Percentiles rank a stretch among this genome's conserved stretches.
Conservation (phyloP, 2,797 vertebrate genomes). For the Fringilla coelebs region DNA sequence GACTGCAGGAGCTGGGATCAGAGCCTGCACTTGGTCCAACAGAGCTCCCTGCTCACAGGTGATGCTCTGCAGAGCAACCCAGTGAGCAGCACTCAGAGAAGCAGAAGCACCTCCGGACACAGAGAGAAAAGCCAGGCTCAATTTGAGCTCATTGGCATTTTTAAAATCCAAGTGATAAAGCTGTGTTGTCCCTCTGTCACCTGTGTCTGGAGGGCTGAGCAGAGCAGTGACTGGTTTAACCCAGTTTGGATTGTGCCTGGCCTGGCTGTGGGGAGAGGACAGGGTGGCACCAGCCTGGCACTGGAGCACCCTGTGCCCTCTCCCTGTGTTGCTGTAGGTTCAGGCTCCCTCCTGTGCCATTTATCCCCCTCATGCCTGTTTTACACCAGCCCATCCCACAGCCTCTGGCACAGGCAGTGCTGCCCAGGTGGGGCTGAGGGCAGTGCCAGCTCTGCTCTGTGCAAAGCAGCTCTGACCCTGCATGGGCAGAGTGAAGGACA, state of each 20-base stretch:
- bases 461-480: background rate
- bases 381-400: background rate
- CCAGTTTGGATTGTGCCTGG: background rate
- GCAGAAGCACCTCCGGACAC: background rate
- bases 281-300: background rate
- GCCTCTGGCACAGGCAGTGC: background rate
- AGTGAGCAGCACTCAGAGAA: background rate
- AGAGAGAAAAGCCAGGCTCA: background rate
- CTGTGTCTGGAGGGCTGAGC: background rate
- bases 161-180: background rate
- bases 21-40: background rate
- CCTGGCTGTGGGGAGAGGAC: background rate
- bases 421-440: background rate
- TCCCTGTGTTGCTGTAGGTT: background rate
- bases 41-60: background rate
- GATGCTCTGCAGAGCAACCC: background rate
- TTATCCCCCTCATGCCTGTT: fast-evolving
- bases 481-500: fast-evolving
- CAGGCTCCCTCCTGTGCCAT: background rate
- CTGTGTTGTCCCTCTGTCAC: background rate
- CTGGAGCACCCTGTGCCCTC: fast-evolving
- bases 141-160: background rate
- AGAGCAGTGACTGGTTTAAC: background rate
- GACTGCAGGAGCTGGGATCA: background rate
- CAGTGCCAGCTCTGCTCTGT: background rate